Conservation (phyloP, 2,113 vertebrate species). For the Oryctolagus cuniculus region mOryCun1.1 NC_091438.1:113864501-113865000, state of each 20-base stretch:
- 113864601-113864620: too few species aligned
- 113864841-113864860: background rate
- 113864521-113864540: too few species aligned
- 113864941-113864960: background rate
- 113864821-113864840: background rate
- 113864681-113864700: conserved; percentile 7
- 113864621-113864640: too few species aligned
- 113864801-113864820: background rate
- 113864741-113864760: background rate
- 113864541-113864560: too few species aligned
- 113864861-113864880: background rate
- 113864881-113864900: background rate
- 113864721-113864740: background rate
- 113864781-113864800: background rate
- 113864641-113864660: too few species aligned
- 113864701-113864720: background rate
- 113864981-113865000: background rate
- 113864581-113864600: too few species aligned
- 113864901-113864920: background rate
- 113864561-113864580: too few species aligned
- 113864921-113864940: background rate
- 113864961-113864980: background rate
- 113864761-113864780: conserved; percentile 4
- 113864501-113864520: too few species aligned
- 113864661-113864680: background rate